phyloP scores from a whole-genome alignment of 2,888 invertebrate genomes.

The Drosophila borealis region DNA sequence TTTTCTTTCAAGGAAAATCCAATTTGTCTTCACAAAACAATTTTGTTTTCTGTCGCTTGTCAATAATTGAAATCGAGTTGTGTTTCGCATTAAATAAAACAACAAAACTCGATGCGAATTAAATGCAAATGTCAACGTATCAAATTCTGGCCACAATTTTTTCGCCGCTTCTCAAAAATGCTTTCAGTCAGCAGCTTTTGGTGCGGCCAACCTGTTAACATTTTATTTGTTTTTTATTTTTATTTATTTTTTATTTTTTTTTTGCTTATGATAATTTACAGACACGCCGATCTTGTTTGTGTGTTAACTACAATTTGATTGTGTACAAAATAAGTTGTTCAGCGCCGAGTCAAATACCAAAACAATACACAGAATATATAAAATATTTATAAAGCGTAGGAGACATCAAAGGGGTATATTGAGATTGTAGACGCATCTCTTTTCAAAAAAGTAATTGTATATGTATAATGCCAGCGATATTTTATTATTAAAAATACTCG shows the following conservation, averaged over 20 bases:
- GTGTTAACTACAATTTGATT: conserved; percentile 49
- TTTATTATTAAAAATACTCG: too few relatives aligned
- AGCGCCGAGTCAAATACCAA: conserved; percentile 18
- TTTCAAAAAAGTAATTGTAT: too few relatives aligned
- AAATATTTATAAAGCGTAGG: conserved; percentile 7
- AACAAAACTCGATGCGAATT: neutral
- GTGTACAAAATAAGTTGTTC: conserved; percentile 48
- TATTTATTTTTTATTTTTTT: conserved; percentile 31
- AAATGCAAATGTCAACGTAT: conserved; percentile 66
- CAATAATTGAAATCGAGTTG: conserved; percentile 19
- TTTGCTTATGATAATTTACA: conserved; percentile 41
- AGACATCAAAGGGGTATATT: too few relatives aligned
- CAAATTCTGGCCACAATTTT: conserved; percentile 20
- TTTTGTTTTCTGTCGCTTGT: conserved; percentile 1
- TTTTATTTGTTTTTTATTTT: conserved; percentile 16
- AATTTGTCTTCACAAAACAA: conserved; percentile 38
- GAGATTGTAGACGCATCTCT: too few relatives aligned
- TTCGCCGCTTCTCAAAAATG: conserved; percentile 3
- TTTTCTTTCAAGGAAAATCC: conserved; percentile 43
- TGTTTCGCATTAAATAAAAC: too few relatives aligned
- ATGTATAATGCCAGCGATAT: too few relatives aligned
- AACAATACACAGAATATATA: conserved; percentile 4
- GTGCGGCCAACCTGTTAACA: conserved; percentile 38
- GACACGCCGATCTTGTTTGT: conserved; percentile 57
- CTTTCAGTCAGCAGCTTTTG: conserved; percentile 25